phyloP scores from a whole-genome alignment of 2,797 vertebrate genomes.

The Anabacerthia variegaticeps region DNA sequence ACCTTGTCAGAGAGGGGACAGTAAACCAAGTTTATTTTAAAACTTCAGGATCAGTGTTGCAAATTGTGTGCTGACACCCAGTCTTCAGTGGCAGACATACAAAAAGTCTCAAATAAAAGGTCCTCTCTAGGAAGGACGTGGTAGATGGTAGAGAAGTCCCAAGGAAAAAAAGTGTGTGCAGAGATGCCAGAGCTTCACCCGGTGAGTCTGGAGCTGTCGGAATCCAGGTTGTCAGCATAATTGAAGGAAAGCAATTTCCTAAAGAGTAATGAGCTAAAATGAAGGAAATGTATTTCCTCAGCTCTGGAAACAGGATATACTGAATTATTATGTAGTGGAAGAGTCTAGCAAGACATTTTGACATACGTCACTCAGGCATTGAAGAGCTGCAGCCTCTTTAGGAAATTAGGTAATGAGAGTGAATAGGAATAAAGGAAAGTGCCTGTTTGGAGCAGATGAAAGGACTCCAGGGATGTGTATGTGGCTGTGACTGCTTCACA shows the following conservation, averaged over 20 bases:
- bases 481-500: not conserved
- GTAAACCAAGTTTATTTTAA: not conserved
- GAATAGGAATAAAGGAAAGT: conserved; percentile 38
- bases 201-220: conserved; percentile 14
- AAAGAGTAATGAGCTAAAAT: conserved; percentile 62
- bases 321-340: conserved; percentile 56
- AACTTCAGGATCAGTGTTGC: not conserved
- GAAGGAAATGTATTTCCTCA: conserved; percentile 51
- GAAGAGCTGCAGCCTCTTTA: not conserved
- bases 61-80: not conserved
- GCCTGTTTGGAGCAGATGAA: not conserved
- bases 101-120: not conserved
- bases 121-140: not conserved
- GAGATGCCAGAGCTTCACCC: not conserved
- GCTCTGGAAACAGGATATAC: conserved; percentile 50
- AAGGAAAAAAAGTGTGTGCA: not conserved
- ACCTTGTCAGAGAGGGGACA: not conserved
- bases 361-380: not conserved
- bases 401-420: conserved; percentile 51
- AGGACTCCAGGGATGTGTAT: not conserved
- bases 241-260: conserved; percentile 67
- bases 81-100: not conserved
- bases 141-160: not conserved
- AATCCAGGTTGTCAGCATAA: conserved; percentile 56
- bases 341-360: conserved; percentile 34